Evolutionary conservation across 2,797 vertebrate genomes (phyloP), one percentile per base, ranked within the genome.

Genomic region (Crenichthys baileyi): DNA sequence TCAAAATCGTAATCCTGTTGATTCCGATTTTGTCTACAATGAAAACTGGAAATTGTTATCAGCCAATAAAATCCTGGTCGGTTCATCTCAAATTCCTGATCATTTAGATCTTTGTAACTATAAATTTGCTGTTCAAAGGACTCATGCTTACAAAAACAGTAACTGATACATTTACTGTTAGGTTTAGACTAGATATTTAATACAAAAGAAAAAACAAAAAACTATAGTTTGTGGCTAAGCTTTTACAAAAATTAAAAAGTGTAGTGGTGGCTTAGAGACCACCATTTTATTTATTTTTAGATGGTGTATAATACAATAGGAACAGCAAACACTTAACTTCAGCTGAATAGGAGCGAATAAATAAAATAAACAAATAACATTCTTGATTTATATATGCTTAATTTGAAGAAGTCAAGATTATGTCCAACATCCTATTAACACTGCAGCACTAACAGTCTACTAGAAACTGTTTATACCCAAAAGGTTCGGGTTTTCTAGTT

Each of bases 401-500:
- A 58, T 56, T n/a, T n/a, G n/a, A n/a, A n/a, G n/a, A 11, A 39
- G 16, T 55, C 5, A 26, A 53, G 16, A 55, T 11, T 11, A 41
- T 16, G 24, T 29, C 50, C 22, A 41, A 22, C 44, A 63, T 5
- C 39, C 5, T 7, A 29, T 61, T 22, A 11, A 31, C 24, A 74
- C 0, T 68, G 18, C 31, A 44, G 2, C 11, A 55, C 61, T 36
- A 31, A 76, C 15, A 3, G 60, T 83, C 77, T n/a, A 61, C 75
- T 70, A 67, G 31, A 73, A 78, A 39, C 15, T 74, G 75, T 70
- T 80, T 72, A 73, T 46, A 39, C 11, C 31, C 20, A 77, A 56
- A 78, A 48, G 55, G 76, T 82, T 87, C 73, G 77, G 78, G 86
- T 83, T 81, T 84, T 79, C 51, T 74, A 86, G 80, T 88, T 80